Base-by-base conservation (phyloP, 2,888 invertebrate species). In the Poecilobothrus nobilitatus region DNA sequence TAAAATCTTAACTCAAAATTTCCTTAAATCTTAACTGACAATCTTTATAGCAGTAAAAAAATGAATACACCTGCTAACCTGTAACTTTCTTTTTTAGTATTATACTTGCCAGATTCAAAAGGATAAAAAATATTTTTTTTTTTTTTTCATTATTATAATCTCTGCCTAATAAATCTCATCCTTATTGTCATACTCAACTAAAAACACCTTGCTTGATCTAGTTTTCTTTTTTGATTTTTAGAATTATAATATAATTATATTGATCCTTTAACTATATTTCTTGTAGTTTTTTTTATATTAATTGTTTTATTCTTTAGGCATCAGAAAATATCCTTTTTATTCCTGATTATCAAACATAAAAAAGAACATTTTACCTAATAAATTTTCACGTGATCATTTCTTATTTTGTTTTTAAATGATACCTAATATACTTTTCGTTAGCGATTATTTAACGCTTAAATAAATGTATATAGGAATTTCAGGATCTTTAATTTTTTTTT, bases 191-290 rank as follows among this genome's bases (percentile, higher is more conserved):
- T n/a, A 37, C 37, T 7, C 10, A 37, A 37, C 37, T 2, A 53
- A 18, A 53, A 53, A n/a, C 53, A 53, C 53, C 53, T 53, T 53
- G 53, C n/a, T 53, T 53, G 53, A 53, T n/a, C 53, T n/a, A 53
- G n/a, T 53, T 53, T 18, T 53, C 18, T 15, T 53, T 44, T 44
- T 15, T 12, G 6, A 10, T 15, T 44, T 44, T 44, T 44, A 44
- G 3, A 9, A 10, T 44, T n/a, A 53, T 53, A 18, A 53, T 2
- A 53, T 53, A 18, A 53, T 53, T 53, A 53, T 53, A 53, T 53
- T 53, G 53, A 53, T 53, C n/a, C 53, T n/a, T 53, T 12, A 53
- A 6, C 7, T 53, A 53, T 27, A 5, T 27, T 37, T 12, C 37
- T 37, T 37, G 12, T 10, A 37, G 12, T 10, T 2, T 37, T 5